Evolutionary conservation across 2,113 vertebrate species (phyloP).

Genomic region (Myiopsitta monachus): DNA sequence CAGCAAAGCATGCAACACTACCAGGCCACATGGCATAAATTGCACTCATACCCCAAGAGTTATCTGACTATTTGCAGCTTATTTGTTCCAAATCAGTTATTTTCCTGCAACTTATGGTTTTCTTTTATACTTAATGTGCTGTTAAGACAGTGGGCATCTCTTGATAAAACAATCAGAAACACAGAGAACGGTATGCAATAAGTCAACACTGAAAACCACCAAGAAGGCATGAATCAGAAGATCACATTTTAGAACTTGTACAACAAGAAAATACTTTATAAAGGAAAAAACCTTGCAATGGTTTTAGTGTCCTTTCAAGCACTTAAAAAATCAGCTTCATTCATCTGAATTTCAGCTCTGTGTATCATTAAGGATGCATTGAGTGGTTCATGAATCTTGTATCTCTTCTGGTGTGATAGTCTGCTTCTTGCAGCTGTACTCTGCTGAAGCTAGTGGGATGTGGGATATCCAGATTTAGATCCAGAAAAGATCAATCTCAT

Average conservation of each 20-base stretch:
- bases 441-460: neutral
- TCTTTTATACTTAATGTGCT: neutral
- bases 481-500: neutral
- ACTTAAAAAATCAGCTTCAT: neutral
- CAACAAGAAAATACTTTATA: neutral
- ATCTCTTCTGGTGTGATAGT: neutral
- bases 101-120: neutral
- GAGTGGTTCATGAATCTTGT: neutral
- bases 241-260: neutral
- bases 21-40: neutral
- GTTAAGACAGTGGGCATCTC: neutral
- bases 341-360: neutral
- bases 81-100: neutral
- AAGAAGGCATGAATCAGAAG: neutral
- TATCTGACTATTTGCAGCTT: neutral
- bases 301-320: constrained; percentile 22
- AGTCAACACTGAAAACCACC: neutral
- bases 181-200: neutral
- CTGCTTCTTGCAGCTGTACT: constrained; percentile 28
- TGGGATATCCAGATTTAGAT: neutral
- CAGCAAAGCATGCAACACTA: constrained; percentile 40
- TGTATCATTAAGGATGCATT: neutral
- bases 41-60: constrained; percentile 1
- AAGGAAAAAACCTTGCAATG: neutral
- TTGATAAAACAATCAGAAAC: neutral